Evolutionary conservation across 1,140 invertebrate genomes (phyloP).

Genomic region (Brachionus koreanus): DNA sequence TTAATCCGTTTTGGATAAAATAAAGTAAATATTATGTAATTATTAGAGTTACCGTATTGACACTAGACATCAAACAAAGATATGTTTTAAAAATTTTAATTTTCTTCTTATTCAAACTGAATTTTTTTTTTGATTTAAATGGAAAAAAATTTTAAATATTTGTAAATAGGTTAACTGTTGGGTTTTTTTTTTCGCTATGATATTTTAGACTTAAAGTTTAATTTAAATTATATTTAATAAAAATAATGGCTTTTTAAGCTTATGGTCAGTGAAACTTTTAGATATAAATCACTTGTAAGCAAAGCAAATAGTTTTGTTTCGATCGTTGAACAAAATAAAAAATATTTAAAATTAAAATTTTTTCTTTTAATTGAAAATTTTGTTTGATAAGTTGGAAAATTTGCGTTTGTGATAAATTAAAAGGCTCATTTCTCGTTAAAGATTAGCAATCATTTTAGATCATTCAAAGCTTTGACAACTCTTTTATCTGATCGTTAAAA

Average conservation of each 20-base stretch:
- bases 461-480: neutral
- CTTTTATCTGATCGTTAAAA: slow-evolving; percentile 1
- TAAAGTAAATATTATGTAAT: neutral
- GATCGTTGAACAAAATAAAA: neutral
- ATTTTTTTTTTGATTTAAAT: neutral
- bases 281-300: neutral
- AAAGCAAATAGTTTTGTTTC: neutral
- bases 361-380: neutral
- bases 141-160: neutral
- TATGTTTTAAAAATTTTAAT: neutral
- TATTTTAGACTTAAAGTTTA: neutral
- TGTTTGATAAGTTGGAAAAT: neutral
- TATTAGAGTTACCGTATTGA: neutral
- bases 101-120: neutral
- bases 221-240: neutral
- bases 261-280: neutral
- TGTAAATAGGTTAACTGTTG: neutral
- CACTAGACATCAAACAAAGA: neutral
- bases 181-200: neutral
- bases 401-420: neutral
- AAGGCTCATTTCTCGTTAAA: neutral
- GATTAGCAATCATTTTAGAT: neutral
- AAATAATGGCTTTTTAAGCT: neutral
- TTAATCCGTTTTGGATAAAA: neutral
- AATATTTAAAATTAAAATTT: neutral